Conservation (phyloP, 2,113 vertebrate genomes). For the Aegotheles bennettii region DNA sequence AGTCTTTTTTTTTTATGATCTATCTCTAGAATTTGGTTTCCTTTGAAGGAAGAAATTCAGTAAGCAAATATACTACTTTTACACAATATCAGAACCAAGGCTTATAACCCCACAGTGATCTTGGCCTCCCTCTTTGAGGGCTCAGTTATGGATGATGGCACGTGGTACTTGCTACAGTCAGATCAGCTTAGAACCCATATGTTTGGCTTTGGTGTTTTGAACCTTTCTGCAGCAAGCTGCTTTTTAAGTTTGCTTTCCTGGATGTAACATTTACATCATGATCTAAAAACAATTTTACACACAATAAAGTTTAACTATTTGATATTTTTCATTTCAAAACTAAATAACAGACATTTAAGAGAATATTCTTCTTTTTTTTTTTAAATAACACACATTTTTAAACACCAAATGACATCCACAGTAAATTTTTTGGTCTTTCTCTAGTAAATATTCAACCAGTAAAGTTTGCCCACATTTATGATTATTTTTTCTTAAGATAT, state of each 20-base stretch:
- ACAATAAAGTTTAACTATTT: constrained; percentile 79
- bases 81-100: background rate
- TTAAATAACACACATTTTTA: constrained; percentile 56
- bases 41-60: background rate
- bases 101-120: background rate
- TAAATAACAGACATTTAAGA: constrained; percentile 69
- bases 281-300: constrained; percentile 74
- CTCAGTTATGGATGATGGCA: background rate
- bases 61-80: background rate
- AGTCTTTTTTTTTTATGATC: background rate
- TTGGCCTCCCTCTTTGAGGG: background rate
- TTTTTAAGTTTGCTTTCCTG: constrained; percentile 51
- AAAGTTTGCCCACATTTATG: constrained; percentile 55
- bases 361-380: constrained; percentile 45
- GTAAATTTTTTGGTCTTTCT: constrained; percentile 33
- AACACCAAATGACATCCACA: constrained; percentile 26
- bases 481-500: constrained; percentile 10
- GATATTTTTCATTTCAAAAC: constrained; percentile 74
- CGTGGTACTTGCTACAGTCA: background rate
- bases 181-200: constrained; percentile 1
- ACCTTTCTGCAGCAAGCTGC: constrained; percentile 6
- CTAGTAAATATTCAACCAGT: constrained; percentile 38
- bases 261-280: constrained; percentile 44
- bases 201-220: background rate
- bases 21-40: background rate